phyloP scores from a whole-genome alignment of 2,797 vertebrate species.

The Paedocypris micromegethes region DNA sequence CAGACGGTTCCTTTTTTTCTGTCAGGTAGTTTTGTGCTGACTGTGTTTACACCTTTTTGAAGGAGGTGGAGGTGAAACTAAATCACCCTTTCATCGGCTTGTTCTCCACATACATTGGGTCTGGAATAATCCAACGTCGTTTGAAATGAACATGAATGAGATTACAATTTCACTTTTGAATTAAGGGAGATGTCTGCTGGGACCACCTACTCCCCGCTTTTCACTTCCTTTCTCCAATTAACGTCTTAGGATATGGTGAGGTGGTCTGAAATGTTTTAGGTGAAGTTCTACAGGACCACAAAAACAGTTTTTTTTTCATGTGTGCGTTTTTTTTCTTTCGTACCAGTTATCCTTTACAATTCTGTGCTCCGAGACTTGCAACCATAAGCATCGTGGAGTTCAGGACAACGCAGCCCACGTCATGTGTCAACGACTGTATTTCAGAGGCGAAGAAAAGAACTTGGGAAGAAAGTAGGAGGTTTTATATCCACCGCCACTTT shows the following conservation, averaged over 20 bases:
- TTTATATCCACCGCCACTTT: no score
- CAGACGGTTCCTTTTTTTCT: slow-evolving; percentile 59
- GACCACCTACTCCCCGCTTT: slow-evolving; percentile 24
- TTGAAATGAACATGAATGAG: slow-evolving; percentile 25
- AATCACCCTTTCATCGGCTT: slow-evolving; percentile 51
- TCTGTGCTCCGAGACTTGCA: no score
- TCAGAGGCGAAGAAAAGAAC: no score
- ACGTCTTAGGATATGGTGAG: slow-evolving; percentile 45
- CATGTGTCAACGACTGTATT: no score
- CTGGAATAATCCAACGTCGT: slow-evolving; percentile 12
- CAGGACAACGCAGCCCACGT: no score
- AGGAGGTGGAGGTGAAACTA: slow-evolving; percentile 55
- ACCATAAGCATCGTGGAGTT: no score
- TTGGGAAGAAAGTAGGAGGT: no score
- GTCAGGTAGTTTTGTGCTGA: slow-evolving; percentile 52
- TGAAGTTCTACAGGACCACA: slow-evolving; percentile 52
- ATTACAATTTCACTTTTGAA: slow-evolving; percentile 44
- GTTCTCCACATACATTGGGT: slow-evolving; percentile 21
- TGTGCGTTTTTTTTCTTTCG: no score
- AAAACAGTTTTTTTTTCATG: slow-evolving; percentile 2
- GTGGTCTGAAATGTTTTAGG: slow-evolving; percentile 53
- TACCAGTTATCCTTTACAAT: no score
- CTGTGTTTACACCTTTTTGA: slow-evolving; percentile 63
- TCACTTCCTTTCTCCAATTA: slow-evolving; percentile 44
- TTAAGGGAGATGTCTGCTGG: slow-evolving; percentile 35